phyloP scores from a whole-genome alignment of 2,888 invertebrate genomes.

The Lasioglossum marginatum region DNA sequence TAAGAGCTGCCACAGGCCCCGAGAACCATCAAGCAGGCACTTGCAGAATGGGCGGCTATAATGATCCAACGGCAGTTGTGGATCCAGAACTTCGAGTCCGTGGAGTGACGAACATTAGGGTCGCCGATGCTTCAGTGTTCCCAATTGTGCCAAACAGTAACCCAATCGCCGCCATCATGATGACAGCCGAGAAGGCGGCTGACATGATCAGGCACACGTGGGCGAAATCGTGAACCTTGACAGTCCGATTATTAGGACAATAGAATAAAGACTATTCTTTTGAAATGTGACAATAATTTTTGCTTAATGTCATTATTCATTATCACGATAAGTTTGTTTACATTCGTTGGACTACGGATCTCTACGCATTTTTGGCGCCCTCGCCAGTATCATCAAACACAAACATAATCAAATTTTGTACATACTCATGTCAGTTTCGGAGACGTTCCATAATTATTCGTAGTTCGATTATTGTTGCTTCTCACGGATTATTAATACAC shows the following conservation, averaged over 20 bases:
- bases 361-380: not conserved
- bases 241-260: not conserved
- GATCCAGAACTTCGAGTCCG: constrained; percentile 87
- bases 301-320: not conserved
- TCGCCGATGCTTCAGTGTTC: constrained; percentile 90
- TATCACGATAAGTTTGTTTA: not conserved
- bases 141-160: constrained; percentile 89
- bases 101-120: constrained; percentile 87
- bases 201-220: constrained; percentile 81
- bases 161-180: constrained; percentile 89
- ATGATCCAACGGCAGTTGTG: constrained; percentile 86
- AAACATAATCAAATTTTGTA: not conserved
- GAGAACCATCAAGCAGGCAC: constrained; percentile 89
- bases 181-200: constrained; percentile 90
- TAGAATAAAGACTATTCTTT: constrained; percentile 26
- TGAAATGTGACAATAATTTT: not conserved
- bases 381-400: not conserved
- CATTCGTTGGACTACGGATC: not conserved
- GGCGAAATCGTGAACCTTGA: constrained; percentile 36
- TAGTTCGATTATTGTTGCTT: not conserved
- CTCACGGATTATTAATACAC: not conserved
- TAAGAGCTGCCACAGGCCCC: constrained; percentile 87
- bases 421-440: not conserved
- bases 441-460: not conserved
- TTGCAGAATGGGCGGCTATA: constrained; percentile 86